phyloP scores from a whole-genome alignment of 2,888 invertebrate species.

The Agriopis marginaria region DNA sequence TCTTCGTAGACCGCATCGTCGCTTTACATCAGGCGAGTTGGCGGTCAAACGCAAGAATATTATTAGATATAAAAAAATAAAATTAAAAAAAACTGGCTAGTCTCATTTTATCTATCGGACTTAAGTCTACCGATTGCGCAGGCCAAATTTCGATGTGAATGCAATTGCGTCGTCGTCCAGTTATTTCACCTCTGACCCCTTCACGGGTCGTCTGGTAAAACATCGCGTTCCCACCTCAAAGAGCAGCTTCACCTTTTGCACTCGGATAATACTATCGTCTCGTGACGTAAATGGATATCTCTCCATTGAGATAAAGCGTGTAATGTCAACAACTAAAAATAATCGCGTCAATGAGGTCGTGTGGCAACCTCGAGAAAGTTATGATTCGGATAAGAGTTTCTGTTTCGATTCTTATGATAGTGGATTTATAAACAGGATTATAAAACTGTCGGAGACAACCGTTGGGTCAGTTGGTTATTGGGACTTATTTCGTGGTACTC shows the following conservation, averaged over 20 bases:
- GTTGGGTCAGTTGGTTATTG: no score
- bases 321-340: slow-evolving; percentile 59
- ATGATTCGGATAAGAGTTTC: slow-evolving; percentile 40
- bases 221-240: slow-evolving; percentile 11
- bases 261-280: slow-evolving; percentile 50
- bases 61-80: no score
- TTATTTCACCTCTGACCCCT: not conserved
- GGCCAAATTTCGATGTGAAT: not conserved
- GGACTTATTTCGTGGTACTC: no score
- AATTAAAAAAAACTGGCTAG: no score
- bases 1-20: no score
- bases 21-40: no score
- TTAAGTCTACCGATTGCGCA: no score
- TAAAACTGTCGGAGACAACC: not conserved
- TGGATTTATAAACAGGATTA: not conserved
- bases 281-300: slow-evolving; percentile 63
- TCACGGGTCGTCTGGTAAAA: slow-evolving; percentile 8
- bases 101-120: no score
- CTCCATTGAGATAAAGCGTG: slow-evolving; percentile 53
- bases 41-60: no score
- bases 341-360: slow-evolving; percentile 49
- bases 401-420: slow-evolving; percentile 32
- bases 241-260: slow-evolving; percentile 49
- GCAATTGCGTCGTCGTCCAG: not conserved
- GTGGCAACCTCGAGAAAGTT: slow-evolving; percentile 50